Evolutionary conservation across 2,113 vertebrate genomes (phyloP), one percentile per base, ranked within the genome.

Genomic region (Dicerorhinus sumatrensis): DNA sequence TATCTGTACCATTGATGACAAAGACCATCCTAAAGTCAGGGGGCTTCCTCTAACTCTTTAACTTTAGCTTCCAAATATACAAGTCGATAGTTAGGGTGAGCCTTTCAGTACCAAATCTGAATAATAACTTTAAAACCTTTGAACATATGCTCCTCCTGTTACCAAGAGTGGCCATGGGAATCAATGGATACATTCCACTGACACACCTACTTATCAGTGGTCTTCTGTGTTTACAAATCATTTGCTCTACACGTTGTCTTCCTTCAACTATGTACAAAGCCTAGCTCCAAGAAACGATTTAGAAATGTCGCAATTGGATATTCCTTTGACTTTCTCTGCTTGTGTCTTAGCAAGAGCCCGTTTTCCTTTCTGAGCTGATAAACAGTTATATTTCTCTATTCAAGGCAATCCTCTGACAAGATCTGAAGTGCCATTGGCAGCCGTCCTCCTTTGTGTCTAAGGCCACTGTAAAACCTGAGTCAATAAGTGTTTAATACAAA

Each of bases 401-500:
- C 21, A 36, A 94, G 95, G 23, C 2, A 72, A n/a, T 39, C 65
- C 12, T 79, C 77, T 94, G 97, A 60, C 85, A 83, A 5, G 27
- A 48, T 94, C 89, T 93, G 90, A 65, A 48, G 94, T 95, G 29
- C 89, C 60, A 21, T 0, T 23, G 80, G 67, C 25, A 96, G 36
- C 12, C 48, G 2, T n/a, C 86, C 33, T 86, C 62, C 76, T 96
- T 97, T 91, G 87, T 87, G 97, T 97, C 88, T 67, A 92, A 98
- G 70, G n/a, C 46, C 92, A 92, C 93, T 67, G 91, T 97, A 97
- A 98, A 98, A 94, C 93, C 92, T 96, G 33, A 77, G 81, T 97
- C 97, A 97, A 92, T 98, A 97, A 92, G 75, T 86, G 85, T 97
- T 97, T 98, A 97, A 98, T 98, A 98, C 58, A 98, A 97, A 98